Evolutionary conservation across 2,113 vertebrate genomes (phyloP), one percentile per base, ranked within the genome.

Genomic region (Typhlomys cinereus): DNA sequence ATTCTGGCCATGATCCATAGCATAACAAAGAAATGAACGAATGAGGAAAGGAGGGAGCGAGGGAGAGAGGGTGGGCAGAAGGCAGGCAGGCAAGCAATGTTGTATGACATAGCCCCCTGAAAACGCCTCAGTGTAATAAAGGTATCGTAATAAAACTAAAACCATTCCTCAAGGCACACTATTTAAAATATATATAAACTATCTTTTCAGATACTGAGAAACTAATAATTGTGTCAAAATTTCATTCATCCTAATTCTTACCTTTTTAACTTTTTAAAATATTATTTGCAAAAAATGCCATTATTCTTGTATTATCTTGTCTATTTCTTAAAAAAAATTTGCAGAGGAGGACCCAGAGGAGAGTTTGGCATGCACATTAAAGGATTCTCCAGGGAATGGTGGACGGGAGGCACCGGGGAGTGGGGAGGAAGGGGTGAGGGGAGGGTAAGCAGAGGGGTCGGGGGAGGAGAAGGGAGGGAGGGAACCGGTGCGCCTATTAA

Each of bases 291-390:
- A 39, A 41, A 93, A 88, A 85, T 66, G 18, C 1, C 36, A 67
- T 44, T 78, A 41, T 41, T 11, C 10, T 67, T 78, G 5, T 89
- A 74, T 39, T 79, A 23, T 64, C 64, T 59, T 73, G 59, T 50
- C 52, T 54, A 46, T 14, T 80, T 69, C 61, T 87, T 78, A 83
- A 89, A 93, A 90, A 15, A 86, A 81, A 92, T n/a, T n/a, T n/a
- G n/a, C n/a, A n/a, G n/a, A n/a, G n/a, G n/a, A n/a, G n/a, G n/a
- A n/a, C n/a, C n/a, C n/a, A n/a, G n/a, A n/a, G n/a, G n/a, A n/a
- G n/a, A n/a, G n/a, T n/a, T n/a, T n/a, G n/a, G n/a, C n/a, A n/a
- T n/a, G n/a, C n/a, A n/a, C n/a, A n/a, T n/a, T n/a, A n/a, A n/a
- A n/a, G n/a, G n/a, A n/a, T n/a, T n/a, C n/a, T n/a, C n/a, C n/a